Evolutionary conservation across 2,797 vertebrate genomes (phyloP).

Genomic region (Leptodactylus fallax): DNA sequence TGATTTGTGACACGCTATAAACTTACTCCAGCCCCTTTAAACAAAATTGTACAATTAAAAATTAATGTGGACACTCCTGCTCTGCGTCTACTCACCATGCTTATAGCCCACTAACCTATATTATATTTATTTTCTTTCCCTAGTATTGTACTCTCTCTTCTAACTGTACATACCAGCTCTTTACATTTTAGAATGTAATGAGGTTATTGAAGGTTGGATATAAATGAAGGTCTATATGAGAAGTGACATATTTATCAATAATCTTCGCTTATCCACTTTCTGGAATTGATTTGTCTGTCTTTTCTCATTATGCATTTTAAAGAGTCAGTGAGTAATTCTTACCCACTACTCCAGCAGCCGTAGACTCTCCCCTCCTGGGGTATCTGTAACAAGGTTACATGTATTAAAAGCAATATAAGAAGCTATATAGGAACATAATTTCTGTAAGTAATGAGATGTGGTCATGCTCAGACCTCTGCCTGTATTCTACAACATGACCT

Average conservation of each 20-base stretch:
- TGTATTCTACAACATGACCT: background rate
- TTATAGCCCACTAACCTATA: too few species aligned
- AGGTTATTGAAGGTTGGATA: background rate
- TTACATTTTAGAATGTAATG: background rate
- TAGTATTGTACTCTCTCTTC: background rate
- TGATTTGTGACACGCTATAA: too few species aligned
- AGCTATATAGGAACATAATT: background rate
- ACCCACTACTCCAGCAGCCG: background rate
- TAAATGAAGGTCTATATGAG: background rate
- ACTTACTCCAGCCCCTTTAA: too few species aligned
- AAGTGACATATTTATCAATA: conserved; percentile 32
- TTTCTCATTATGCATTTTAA: conserved; percentile 15
- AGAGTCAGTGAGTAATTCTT: background rate
- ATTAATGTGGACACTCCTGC: too few species aligned
- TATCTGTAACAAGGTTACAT: background rate
- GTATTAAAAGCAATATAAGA: background rate
- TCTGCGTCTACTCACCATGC: too few species aligned
- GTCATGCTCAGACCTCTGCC: background rate
- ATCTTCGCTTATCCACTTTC: conserved; percentile 9
- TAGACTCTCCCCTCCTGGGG: background rate
- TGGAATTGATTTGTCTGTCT: conserved; percentile 21
- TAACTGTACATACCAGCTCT: background rate
- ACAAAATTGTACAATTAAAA: too few species aligned
- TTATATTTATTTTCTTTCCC: background rate
- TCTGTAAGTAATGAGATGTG: background rate